Conservation (phyloP, 2,113 vertebrate genomes). For the Hylia prasina region DNA sequence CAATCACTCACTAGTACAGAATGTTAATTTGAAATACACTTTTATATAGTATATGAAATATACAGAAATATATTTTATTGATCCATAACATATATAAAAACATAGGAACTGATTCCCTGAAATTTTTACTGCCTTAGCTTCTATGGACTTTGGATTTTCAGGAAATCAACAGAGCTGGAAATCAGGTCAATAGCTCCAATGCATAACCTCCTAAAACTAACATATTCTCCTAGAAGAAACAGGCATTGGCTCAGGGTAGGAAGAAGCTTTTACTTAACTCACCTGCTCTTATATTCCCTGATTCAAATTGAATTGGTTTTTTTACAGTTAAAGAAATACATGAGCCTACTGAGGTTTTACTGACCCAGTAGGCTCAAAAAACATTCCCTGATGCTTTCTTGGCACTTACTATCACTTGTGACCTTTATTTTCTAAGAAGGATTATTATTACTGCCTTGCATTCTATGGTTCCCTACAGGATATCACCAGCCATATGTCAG, state of each 20-base stretch:
- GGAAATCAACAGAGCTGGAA: not conserved
- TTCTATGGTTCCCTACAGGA: not conserved
- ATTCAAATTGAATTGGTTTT: not conserved
- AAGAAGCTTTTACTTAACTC: not conserved
- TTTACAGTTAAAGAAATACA: not conserved
- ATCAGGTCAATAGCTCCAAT: not conserved
- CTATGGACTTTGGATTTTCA: not conserved
- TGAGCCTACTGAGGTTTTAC: not conserved
- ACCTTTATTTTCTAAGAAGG: conserved; percentile 46
- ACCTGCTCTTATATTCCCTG: not conserved
- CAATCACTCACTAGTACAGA: not conserved
- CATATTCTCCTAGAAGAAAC: not conserved
- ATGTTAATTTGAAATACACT: not conserved
- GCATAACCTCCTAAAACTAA: not conserved
- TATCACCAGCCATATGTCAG: conserved; percentile 33
- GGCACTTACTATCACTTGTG: conserved; percentile 30
- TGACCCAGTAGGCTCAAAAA: not conserved
- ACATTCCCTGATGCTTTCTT: conserved; percentile 9
- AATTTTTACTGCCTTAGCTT: not conserved
- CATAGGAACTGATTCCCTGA: not conserved
- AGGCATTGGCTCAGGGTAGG: not conserved
- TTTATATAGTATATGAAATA: not conserved
- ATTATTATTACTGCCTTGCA: conserved; percentile 11
- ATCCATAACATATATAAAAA: not conserved
- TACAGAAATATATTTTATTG: not conserved